Evolutionary conservation across 1,140 invertebrate species (phyloP), one percentile per base, ranked within the genome.

Genomic region (Oedothorax gibbosus): DNA sequence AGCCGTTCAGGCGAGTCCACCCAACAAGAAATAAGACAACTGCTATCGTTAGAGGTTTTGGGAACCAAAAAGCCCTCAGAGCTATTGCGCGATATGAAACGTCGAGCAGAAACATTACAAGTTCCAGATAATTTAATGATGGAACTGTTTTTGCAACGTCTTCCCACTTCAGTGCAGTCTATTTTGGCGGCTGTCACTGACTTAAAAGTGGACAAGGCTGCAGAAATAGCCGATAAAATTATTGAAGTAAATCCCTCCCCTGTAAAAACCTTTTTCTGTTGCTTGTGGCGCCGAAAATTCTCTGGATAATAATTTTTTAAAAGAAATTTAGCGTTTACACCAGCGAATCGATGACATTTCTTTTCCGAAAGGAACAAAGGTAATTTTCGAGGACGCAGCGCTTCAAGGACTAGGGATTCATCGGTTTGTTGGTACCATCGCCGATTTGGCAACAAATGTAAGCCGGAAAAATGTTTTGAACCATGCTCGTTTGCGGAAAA

Each of bases 141-240:
- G 10, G 20, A 71, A 18, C n/a, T 81, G 0, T 81, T 81, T 71
- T 60, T 72, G 35, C 35, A 35, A 21, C 65, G 69, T 35, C 57
- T 81, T 15, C 54, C 66, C 11, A 21, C 64, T 14, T 79, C 51
- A 2, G 20, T 66, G 8, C 64, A 79, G 65, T 49, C 60, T 10
- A 81, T 81, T 51, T 69, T 81, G 50, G 53, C 53, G 2, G 50
- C 9, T 62, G 75, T 77, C 0, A 12, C 51, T 10, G 11, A 12
- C 8, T 9, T 75, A 35, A 11, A 15, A 3, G 15, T 35, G 7
- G 15, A 81, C 2, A 81, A 81, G 56, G 79, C 35, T 20, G 21
- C 21, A 18, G 66, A 72, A 72, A 81, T 71, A 50, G 35, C 49
- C 2, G 53, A 81, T 49, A 66, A 12, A 49, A 81, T 54, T 15